These are phyloP conservation scores for Drosophila eugracilis DNA, from an alignment of 1,140 invertebrate genomes.

Conservation along the genomic window DNA sequence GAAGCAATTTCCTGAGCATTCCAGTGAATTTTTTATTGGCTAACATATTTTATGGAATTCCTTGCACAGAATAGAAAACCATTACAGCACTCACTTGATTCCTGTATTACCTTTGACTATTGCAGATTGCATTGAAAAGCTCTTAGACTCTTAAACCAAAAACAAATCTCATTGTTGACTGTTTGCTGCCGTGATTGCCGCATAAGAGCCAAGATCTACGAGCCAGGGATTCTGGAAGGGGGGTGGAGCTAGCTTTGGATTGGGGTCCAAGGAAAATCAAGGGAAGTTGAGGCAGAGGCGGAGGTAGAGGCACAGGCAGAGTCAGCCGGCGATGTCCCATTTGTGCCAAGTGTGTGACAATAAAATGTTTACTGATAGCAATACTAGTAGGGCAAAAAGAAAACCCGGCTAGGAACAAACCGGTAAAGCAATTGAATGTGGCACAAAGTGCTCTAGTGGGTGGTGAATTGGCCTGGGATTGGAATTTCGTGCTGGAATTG, in stretches of 20 bases:
- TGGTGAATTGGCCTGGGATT: slow-evolving; percentile 28
- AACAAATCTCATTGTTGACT: slow-evolving; percentile 77
- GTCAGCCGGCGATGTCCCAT: slow-evolving; percentile 61
- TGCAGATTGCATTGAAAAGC: slow-evolving; percentile 51
- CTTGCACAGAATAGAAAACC: slow-evolving; percentile 35
- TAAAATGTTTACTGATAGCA: slow-evolving; percentile 82
- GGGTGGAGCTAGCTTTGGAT: not conserved
- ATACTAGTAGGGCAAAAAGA: slow-evolving; percentile 37
- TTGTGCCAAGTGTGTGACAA: slow-evolving; percentile 82
- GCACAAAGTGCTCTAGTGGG: slow-evolving; percentile 72
- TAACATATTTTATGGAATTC: slow-evolving; percentile 41
- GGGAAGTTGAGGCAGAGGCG: no score
- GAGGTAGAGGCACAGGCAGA: not conserved
- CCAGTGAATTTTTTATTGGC: slow-evolving; percentile 24
- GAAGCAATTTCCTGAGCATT: slow-evolving; percentile 4
- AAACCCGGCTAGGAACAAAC: slow-evolving; percentile 33
- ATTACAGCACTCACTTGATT: slow-evolving; percentile 38
- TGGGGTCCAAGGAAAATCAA: slow-evolving; percentile 11
- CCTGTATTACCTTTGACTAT: slow-evolving; percentile 38
- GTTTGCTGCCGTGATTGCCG: slow-evolving; percentile 77
- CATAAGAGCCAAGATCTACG: slow-evolving; percentile 67
- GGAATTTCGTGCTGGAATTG: slow-evolving; percentile 16
- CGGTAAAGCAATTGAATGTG: slow-evolving; percentile 74
- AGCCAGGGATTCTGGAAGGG: slow-evolving; percentile 19
- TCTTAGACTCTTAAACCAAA: slow-evolving; percentile 50